A percentile compares a stretch with the other conserved stretches of the same genome.
These are phyloP conservation scores for Odontomachus brunneus DNA, from an alignment of 1,140 invertebrate genomes.

Conservation along the genomic window DNA sequence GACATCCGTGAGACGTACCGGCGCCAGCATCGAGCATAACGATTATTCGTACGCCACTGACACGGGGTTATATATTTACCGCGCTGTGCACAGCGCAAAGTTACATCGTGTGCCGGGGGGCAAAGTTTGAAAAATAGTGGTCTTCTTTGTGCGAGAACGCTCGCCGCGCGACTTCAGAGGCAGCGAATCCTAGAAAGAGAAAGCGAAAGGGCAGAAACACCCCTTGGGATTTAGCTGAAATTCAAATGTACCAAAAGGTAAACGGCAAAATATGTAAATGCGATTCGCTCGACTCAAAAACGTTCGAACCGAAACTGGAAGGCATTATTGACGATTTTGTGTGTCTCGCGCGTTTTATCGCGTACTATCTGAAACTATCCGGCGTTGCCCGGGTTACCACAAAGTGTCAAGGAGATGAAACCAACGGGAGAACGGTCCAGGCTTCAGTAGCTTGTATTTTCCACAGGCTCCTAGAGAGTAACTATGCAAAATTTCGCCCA, in stretches of 20 bases:
- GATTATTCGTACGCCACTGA: slow-evolving; percentile 24
- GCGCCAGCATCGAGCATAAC: slow-evolving; percentile 32
- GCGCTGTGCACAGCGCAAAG: background rate
- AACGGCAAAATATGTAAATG: background rate
- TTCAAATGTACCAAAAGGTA: slow-evolving; percentile 23
- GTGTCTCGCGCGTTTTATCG: background rate
- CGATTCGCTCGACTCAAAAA: no score
- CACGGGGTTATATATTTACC: slow-evolving; percentile 24
- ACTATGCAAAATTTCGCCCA: no score
- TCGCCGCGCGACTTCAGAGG: slow-evolving; percentile 24
- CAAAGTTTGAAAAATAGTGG: slow-evolving; percentile 56
- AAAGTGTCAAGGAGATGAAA: no score
- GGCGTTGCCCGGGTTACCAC: no score
- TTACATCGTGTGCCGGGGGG: background rate
- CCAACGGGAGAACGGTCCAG: no score
- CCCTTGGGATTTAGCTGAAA: slow-evolving; percentile 19
- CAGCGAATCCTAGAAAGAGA: background rate
- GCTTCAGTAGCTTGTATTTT: no score
- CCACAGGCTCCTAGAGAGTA: no score
- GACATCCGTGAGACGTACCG: slow-evolving; percentile 45
- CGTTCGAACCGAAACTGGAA: no score
- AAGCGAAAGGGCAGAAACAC: background rate
- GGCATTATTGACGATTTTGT: no score
- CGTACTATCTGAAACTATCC: no score
- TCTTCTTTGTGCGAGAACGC: slow-evolving; percentile 40